Base-by-base conservation (phyloP, 2,888 invertebrate species). In the Noctua janthe region DNA sequence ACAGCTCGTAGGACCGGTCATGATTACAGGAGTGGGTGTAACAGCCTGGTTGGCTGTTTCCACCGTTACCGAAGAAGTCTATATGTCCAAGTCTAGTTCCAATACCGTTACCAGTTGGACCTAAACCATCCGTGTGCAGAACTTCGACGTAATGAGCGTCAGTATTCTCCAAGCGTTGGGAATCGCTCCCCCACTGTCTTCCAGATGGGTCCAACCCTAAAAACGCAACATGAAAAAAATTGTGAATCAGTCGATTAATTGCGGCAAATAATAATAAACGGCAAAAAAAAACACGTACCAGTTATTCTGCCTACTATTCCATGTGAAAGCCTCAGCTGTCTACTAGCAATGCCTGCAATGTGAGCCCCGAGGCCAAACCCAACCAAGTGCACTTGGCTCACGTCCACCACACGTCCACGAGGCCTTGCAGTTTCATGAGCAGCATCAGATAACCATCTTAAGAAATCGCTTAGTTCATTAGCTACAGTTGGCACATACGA, bases 1-100 rank as follows among this genome's bases (percentile, higher is more conserved):
- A 93, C 1, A 95, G 75, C 69, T 95, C 92, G 87, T 91, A 94
- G 0, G 95, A 93, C 11, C 95, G 91, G 67, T 93, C 90, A 81
- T 95, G 95, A 79, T 90, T 91, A 84, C 95, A 96, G 0, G 83
- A 17, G 71, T 92, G 90, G 5, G 87, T 90, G 0, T 90, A 23
- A 78, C 96, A 96, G 0, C 96, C 96, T 0, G 96, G 96, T 84
- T 96, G 99, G 90, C 97, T 97, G 74, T 97, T 97, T 0, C 99
- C 99, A 0, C 99, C 99, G 91, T 99, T 99, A 0, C 98, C 98
- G 94, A 98, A 99, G 95, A 99, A 99, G 95, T 99, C 99, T 0
- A 98, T 98, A 92, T 99, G 98, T 0, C 99, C 99, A 69, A 98
- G 97, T 0, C 98, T 97, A 89, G 98, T 98, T 43, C 97, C 97